phyloP scores from a whole-genome alignment of 2,888 invertebrate genomes.

The Merodon equestris region DNA sequence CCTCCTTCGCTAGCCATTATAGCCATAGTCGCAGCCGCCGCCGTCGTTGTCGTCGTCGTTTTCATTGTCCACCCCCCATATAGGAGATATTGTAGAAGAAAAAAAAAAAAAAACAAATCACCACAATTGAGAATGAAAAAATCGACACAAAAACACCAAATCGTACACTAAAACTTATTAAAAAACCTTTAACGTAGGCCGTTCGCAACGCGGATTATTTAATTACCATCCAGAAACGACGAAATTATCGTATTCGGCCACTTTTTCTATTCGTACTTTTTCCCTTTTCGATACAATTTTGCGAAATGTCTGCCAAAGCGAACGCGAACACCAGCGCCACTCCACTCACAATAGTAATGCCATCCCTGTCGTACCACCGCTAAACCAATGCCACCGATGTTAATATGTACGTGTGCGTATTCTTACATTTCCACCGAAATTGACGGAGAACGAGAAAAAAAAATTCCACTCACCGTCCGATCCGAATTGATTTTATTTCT shows the following conservation, averaged over 20 bases:
- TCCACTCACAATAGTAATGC: conserved; percentile 28
- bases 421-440: conserved; percentile 55
- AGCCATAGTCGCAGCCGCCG: conserved; percentile 17
- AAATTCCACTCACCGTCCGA: conserved; percentile 68
- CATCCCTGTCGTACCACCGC: conserved; percentile 51
- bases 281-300: conserved; percentile 59
- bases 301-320: conserved; percentile 69
- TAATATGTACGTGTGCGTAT: conserved; percentile 43
- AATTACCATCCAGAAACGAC: conserved; percentile 47
- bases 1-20: conserved; percentile 37
- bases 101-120: conserved; percentile 47
- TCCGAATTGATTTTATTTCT: conserved; percentile 69
- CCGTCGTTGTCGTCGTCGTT: conserved; percentile 18
- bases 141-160: conserved; percentile 53
- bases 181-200: conserved; percentile 37
- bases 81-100: background rate
- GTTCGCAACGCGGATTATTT: conserved; percentile 41
- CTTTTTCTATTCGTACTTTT: conserved; percentile 49
- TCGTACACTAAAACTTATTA: conserved; percentile 33
- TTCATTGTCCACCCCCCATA: conserved; percentile 62
- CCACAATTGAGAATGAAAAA: conserved; percentile 26
- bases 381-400: background rate
- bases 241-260: conserved; percentile 56
- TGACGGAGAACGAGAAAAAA: conserved; percentile 64
- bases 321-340: conserved; percentile 65